Percentiles rank a stretch among this genome's conserved stretches.
phyloP scores from a whole-genome alignment of 23 tunicate genomes.

The Trididemnum nubilum region DNA sequence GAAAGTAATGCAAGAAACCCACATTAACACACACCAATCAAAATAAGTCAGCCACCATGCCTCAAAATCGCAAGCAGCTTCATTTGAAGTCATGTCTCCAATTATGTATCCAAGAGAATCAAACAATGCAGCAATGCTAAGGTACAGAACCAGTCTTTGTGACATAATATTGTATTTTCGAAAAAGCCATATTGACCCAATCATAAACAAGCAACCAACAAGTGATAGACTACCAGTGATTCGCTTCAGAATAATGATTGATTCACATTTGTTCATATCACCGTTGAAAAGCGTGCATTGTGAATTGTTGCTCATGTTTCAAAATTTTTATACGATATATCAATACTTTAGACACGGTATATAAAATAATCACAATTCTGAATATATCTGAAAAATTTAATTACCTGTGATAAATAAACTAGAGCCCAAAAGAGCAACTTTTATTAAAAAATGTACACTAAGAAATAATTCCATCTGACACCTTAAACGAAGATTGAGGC shows the following conservation, averaged over 20 bases:
- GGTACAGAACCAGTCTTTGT: slow-evolving; percentile 73
- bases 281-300: slow-evolving; percentile 59
- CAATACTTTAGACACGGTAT: too few relatives aligned
- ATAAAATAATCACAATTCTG: too few relatives aligned
- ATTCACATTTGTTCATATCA: slow-evolving; percentile 53
- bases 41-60: slow-evolving; percentile 95
- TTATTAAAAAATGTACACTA: too few relatives aligned
- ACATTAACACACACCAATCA: slow-evolving; percentile 88
- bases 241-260: slow-evolving; percentile 70
- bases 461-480: too few relatives aligned
- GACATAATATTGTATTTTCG: slow-evolving; percentile 66
- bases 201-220: slow-evolving; percentile 81
- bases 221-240: slow-evolving; percentile 69
- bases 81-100: slow-evolving; percentile 82
- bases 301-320: too few relatives aligned
- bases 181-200: slow-evolving; percentile 57
- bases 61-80: slow-evolving; percentile 87
- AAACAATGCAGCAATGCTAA: slow-evolving; percentile 93
- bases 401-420: too few relatives aligned
- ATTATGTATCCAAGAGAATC: slow-evolving; percentile 85
- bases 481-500: too few relatives aligned
- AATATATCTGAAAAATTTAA: too few relatives aligned
- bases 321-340: too few relatives aligned
- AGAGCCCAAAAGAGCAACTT: too few relatives aligned
- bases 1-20: slow-evolving; percentile 85